A percentile compares a stretch with the other conserved stretches of the same genome.
Conservation (phyloP, 2,888 invertebrate species). For the Fragum fragum region DNA sequence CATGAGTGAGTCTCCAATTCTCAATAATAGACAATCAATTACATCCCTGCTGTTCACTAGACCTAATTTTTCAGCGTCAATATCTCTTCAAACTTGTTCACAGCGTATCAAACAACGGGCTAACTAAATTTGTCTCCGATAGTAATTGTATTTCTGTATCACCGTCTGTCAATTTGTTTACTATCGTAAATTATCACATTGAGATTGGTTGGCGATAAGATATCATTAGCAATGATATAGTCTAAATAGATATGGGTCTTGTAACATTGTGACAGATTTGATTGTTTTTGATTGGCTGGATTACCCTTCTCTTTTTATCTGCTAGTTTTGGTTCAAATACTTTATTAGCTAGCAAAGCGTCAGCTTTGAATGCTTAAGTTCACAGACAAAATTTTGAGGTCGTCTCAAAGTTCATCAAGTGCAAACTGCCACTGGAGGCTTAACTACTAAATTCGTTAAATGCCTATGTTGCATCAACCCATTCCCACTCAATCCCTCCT, state of each 20-base stretch:
- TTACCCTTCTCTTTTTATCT: not conserved
- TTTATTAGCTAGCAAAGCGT: too few species aligned
- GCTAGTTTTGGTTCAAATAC: too few species aligned
- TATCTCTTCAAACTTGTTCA: slow-evolving; percentile 5
- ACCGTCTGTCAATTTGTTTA: slow-evolving; percentile 48
- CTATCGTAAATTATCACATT: slow-evolving; percentile 40
- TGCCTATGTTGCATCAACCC: too few species aligned
- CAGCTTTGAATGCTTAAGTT: too few species aligned
- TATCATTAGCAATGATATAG: slow-evolving; percentile 37
- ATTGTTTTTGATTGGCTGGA: slow-evolving; percentile 5
- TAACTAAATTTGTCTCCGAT: slow-evolving; percentile 29
- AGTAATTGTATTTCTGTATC: slow-evolving; percentile 22
- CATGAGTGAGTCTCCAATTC: slow-evolving; percentile 8
- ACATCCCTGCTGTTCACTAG: slow-evolving; percentile 5
- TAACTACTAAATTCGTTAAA: too few species aligned
- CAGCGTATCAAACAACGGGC: slow-evolving; percentile 18
- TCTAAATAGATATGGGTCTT: slow-evolving; percentile 24
- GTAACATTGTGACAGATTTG: slow-evolving; percentile 17
- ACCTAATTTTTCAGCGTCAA: slow-evolving; percentile 7
- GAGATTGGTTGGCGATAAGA: slow-evolving; percentile 44
- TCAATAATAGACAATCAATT: slow-evolving; percentile 14
- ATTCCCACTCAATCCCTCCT: too few species aligned
- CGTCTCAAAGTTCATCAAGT: too few species aligned
- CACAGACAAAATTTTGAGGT: too few species aligned
- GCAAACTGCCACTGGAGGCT: too few species aligned